A percentile compares a stretch with the other conserved stretches of the same genome.
phyloP scores from a whole-genome alignment of 2,797 vertebrate species.

The Discoglossus pictus region DNA sequence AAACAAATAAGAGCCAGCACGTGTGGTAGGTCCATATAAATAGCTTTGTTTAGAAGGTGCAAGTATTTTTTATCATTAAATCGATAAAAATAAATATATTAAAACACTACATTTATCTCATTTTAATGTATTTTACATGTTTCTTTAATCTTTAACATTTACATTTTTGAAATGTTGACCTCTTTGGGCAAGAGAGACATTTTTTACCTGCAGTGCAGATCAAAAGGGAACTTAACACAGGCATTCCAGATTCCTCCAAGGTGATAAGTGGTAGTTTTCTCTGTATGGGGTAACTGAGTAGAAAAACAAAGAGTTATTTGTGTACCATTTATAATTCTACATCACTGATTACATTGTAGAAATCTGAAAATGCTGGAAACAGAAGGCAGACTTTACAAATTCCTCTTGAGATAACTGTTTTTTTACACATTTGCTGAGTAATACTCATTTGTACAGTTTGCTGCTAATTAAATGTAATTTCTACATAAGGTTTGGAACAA shows the following conservation, averaged over 20 bases:
- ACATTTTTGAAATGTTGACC: slow-evolving; percentile 31
- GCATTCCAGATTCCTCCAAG: slow-evolving; percentile 80
- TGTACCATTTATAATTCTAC: not conserved
- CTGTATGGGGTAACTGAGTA: slow-evolving; percentile 73
- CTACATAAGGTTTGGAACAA: slow-evolving; percentile 59
- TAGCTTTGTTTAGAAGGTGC: no score
- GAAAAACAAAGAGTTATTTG: slow-evolving; percentile 70
- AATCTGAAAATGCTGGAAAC: no score
- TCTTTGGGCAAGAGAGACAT: slow-evolving; percentile 65
- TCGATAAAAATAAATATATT: no score
- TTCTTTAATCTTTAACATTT: no score
- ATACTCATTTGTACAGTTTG: no score
- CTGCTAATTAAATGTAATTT: no score
- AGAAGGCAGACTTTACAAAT: not conserved
- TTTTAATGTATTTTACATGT: slow-evolving; percentile 37
- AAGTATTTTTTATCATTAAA: no score
- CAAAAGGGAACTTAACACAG: slow-evolving; percentile 77
- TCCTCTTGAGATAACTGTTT: not conserved
- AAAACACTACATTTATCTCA: no score
- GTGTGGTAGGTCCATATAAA: no score
- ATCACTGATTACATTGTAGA: not conserved
- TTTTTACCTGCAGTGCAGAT: slow-evolving; percentile 73
- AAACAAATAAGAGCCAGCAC: no score
- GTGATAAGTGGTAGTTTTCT: slow-evolving; percentile 82
- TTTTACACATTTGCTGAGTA: no score